phyloP scores from a whole-genome alignment of 2,888 invertebrate species.

The Lasioglossum figueresi region DNA sequence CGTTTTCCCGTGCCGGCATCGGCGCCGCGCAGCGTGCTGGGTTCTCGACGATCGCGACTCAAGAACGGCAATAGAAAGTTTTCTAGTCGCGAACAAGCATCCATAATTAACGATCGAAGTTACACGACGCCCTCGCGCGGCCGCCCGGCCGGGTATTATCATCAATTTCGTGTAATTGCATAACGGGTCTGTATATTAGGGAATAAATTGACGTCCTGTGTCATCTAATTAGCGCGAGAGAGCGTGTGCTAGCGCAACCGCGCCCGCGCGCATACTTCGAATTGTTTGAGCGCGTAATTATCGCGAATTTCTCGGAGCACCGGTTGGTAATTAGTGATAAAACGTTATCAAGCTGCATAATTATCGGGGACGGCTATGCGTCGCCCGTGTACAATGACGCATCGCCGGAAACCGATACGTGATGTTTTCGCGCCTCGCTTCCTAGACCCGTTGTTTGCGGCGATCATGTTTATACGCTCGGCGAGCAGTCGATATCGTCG shows the following conservation, averaged over 20 bases:
- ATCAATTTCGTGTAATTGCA: constrained; percentile 59
- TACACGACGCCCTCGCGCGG: constrained; percentile 12
- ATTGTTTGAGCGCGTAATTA: constrained; percentile 60
- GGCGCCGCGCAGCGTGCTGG: not conserved
- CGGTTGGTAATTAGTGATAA: constrained; percentile 55
- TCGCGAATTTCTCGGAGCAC: constrained; percentile 52
- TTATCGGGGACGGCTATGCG: constrained; percentile 23
- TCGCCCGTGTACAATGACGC: constrained; percentile 14
- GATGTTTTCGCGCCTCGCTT: constrained; percentile 21
- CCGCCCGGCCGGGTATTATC: constrained; percentile 39
- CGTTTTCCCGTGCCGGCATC: not conserved
- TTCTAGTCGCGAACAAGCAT: constrained; percentile 40
- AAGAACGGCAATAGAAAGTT: constrained; percentile 48
- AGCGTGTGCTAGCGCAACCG: constrained; percentile 11
- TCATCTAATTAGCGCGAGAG: constrained; percentile 55
- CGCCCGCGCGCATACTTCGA: constrained; percentile 52
- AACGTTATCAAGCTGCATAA: constrained; percentile 51
- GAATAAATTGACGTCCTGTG: constrained; percentile 58
- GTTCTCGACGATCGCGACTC: constrained; percentile 20
- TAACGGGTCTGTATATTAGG: constrained; percentile 44
- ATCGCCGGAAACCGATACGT: constrained; percentile 6
- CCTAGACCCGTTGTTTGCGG: constrained; percentile 9
- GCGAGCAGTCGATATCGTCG: not conserved
- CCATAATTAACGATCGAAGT: constrained; percentile 59
- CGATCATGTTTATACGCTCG: constrained; percentile 17